These are phyloP conservation scores for Hypomecis punctinalis DNA, from an alignment of 2,888 invertebrate genomes.

Conservation along the genomic window DNA sequence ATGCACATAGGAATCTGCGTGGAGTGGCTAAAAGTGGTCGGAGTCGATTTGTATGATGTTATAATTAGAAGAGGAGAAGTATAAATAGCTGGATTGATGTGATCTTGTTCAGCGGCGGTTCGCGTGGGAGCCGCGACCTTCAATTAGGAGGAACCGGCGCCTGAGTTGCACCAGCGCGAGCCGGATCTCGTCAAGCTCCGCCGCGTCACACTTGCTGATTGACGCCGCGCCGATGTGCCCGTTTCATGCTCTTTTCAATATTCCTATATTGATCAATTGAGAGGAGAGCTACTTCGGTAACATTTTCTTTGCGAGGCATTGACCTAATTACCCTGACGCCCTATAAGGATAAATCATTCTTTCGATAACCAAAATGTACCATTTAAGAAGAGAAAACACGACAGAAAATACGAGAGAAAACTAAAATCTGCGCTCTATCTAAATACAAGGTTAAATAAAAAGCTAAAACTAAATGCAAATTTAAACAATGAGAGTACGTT, in stretches of 20 bases:
- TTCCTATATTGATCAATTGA: constrained; percentile 56
- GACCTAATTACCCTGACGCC: not conserved
- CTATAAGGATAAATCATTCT: not conserved
- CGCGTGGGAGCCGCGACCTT: constrained; percentile 75
- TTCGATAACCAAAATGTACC: not conserved
- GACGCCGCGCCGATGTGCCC: constrained; percentile 61
- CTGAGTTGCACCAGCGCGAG: constrained; percentile 60
- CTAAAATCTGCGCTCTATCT: too few species aligned
- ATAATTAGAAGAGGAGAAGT: constrained; percentile 68
- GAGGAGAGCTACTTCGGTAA: not conserved
- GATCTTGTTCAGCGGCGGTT: constrained; percentile 59
- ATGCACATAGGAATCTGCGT: constrained; percentile 50
- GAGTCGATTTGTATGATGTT: constrained; percentile 61
- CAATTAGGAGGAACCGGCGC: constrained; percentile 64
- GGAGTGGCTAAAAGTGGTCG: constrained; percentile 63
- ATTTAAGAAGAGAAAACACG: too few species aligned
- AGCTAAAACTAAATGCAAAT: constrained; percentile 37
- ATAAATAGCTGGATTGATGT: constrained; percentile 70
- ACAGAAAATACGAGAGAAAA: too few species aligned
- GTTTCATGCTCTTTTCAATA: constrained; percentile 46
- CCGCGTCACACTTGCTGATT: constrained; percentile 58
- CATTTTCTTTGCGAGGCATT: constrained; percentile 10
- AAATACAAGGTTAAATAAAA: not conserved
- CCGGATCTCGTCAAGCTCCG: constrained; percentile 58
- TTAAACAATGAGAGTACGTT: constrained; percentile 53